Evolutionary conservation across 1,140 invertebrate species (phyloP).

Genomic region (Antheraea pernyi): DNA sequence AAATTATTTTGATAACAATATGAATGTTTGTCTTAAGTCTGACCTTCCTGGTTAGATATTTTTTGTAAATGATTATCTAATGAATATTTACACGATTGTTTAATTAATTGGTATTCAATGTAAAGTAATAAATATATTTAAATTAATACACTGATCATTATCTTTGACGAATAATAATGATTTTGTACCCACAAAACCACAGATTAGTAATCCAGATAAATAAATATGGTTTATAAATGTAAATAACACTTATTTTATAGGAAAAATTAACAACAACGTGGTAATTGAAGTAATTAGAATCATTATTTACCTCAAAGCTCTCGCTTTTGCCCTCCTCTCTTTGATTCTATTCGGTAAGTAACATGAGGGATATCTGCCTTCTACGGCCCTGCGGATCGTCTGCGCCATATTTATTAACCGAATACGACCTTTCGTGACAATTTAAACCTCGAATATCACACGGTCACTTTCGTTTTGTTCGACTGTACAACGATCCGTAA

Average conservation of each 20-base stretch:
- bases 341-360: constrained; percentile 85
- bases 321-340: constrained; percentile 84
- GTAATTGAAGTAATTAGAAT: background rate
- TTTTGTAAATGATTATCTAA: no score
- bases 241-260: background rate
- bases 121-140: no score
- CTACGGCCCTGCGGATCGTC: constrained; percentile 60
- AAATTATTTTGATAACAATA: no score
- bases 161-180: background rate
- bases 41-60: no score
- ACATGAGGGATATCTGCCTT: constrained; percentile 86
- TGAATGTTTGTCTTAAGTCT: no score
- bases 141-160: no score
- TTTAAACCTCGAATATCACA: constrained; percentile 45
- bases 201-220: background rate
- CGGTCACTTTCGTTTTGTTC: constrained; percentile 76
- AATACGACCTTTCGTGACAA: constrained; percentile 33
- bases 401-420: constrained; percentile 60
- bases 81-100: no score
- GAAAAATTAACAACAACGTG: background rate
- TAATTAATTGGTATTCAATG: no score
- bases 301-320: constrained; percentile 74
- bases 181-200: background rate
- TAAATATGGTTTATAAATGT: background rate
- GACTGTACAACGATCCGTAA: constrained; percentile 68